phyloP scores from a whole-genome alignment of 2,888 invertebrate genomes.

The Zootermopsis nevadensis region DNA sequence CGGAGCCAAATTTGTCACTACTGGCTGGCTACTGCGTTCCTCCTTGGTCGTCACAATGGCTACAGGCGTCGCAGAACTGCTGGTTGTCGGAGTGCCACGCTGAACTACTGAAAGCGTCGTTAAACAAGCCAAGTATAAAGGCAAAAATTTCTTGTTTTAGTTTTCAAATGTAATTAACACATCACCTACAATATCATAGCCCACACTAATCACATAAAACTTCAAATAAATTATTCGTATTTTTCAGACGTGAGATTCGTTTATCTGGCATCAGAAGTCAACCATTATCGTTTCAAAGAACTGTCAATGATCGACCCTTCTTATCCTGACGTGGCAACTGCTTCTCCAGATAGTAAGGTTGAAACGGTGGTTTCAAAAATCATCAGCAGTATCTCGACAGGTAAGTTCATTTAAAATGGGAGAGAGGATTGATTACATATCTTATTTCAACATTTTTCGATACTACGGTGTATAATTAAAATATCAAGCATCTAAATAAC shows the following conservation, averaged over 20 bases:
- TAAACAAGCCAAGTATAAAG: too few relatives aligned
- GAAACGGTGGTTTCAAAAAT: background rate
- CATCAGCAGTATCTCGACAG: background rate
- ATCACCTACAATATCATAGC: too few relatives aligned
- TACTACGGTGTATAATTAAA: too few relatives aligned
- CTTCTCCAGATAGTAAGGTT: background rate
- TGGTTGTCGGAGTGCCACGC: constrained; percentile 4
- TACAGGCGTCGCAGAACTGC: background rate
- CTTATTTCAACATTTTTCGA: too few relatives aligned
- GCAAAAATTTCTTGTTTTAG: background rate
- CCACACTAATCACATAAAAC: too few relatives aligned
- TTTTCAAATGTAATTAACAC: background rate
- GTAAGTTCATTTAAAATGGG: background rate
- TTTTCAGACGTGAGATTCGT: constrained; percentile 27
- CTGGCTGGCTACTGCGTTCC: constrained; percentile 14
- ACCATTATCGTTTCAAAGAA: background rate
- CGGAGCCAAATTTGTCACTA: constrained; percentile 7
- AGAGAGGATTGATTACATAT: too few relatives aligned
- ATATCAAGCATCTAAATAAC: too few relatives aligned
- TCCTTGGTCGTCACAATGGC: constrained; percentile 37
- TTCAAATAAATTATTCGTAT: background rate
- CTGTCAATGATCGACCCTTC: background rate
- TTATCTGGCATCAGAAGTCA: constrained; percentile 3
- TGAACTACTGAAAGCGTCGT: too few relatives aligned
- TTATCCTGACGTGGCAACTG: background rate